phyloP scores from a whole-genome alignment of 2,888 invertebrate genomes.

The Drosophila nigritarsus region DNA sequence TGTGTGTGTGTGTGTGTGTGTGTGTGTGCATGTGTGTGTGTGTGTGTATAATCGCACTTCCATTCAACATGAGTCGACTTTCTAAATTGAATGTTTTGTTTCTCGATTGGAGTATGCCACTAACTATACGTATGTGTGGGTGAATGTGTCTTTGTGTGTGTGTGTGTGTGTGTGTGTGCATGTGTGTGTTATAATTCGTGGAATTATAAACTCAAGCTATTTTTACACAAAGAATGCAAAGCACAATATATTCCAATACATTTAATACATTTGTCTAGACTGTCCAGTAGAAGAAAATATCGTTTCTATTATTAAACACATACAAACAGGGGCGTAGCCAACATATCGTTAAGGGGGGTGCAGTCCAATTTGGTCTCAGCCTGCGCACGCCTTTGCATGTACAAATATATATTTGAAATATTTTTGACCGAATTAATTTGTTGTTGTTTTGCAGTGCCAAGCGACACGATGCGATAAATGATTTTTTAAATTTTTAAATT shows the following conservation, averaged over 20 bases:
- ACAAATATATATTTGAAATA: neutral
- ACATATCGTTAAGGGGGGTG: neutral
- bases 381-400: neutral
- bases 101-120: conserved; percentile 58
- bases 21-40: conserved; percentile 18
- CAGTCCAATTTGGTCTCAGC: neutral
- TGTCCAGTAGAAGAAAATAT: conserved; percentile 44
- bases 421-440: conserved; percentile 34
- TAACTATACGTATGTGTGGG: conserved; percentile 7
- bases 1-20: neutral
- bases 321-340: neutral
- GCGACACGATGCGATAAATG: conserved; percentile 12
- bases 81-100: conserved; percentile 66
- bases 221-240: conserved; percentile 50
- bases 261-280: conserved; percentile 52
- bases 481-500: neutral
- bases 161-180: conserved; percentile 14
- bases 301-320: conserved; percentile 9
- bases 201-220: conserved; percentile 56
- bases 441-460: conserved; percentile 24
- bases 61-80: conserved; percentile 53
- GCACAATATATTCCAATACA: conserved; percentile 8
- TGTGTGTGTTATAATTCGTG: conserved; percentile 22
- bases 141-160: conserved; percentile 16
- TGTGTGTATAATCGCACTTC: conserved; percentile 51